Evolutionary conservation across 2,888 invertebrate species (phyloP), one percentile per base, ranked within the genome.

Genomic region (Brachypterus glaber): DNA sequence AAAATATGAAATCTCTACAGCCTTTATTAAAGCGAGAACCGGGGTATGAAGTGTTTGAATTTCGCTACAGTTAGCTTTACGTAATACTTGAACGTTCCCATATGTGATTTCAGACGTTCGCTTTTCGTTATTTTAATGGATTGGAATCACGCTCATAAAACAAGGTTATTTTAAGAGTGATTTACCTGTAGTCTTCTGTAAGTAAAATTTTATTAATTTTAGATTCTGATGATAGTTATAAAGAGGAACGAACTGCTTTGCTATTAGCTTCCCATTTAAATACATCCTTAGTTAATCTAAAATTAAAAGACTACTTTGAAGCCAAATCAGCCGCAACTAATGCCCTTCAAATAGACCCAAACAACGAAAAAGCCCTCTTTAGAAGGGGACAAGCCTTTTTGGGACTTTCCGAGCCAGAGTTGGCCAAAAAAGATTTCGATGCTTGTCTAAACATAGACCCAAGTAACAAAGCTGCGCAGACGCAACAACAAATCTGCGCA

Each of bases 281-380:
- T 68, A 70, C 87, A 2, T 77, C 92, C 0, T 67, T 93, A 39
- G 88, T 86, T 44, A 76, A 83, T 60, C 67, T 93, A 33, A 91
- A 90, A 64, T 56, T 72, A 25, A 72, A 79, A n/a, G 76, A 85
- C 3, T 63, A 73, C 50, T 69, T 75, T 29, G 78, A 82, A 49
- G 88, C 84, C 2, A 77, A 76, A 52, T 74, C 81, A 33, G 70
- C 79, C 31, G 90, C 93, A 30, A 75, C 79, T 30, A 79, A 81
- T 51, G 93, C 84, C 0, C 64, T 98, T 3, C 74, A 76, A 37
- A 51, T 84, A 1, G 85, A 89, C 53, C 63, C 76, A 0, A 70
- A 72, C 15, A 93, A 85, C 61, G 83, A 88, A 8, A 98, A 98
- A 65, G 96, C 86, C 0, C 68, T 86, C 17, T 98, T 91, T 65